Evolutionary conservation across 2,888 invertebrate species (phyloP).

Genomic region (Tetragnatha montana): DNA sequence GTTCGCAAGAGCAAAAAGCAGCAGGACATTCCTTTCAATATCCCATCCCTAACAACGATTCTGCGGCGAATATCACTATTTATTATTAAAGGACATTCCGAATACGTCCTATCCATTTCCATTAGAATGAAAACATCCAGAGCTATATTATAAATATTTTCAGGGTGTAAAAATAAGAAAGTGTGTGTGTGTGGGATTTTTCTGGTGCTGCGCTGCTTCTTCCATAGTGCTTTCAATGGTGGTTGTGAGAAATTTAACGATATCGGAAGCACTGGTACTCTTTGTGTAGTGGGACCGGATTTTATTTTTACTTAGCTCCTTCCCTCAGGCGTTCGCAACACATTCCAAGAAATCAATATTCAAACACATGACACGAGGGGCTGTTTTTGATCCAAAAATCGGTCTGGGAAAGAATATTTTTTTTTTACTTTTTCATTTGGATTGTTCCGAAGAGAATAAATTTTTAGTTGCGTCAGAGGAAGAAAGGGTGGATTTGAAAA

Average conservation of each 20-base stretch:
- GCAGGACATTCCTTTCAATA: constrained; percentile 9
- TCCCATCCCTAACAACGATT: constrained; percentile 15
- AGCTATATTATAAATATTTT: constrained; percentile 47
- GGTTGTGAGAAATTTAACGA: constrained; percentile 33
- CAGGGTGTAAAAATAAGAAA: constrained; percentile 4
- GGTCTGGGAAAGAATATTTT: background rate
- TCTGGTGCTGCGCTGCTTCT: background rate
- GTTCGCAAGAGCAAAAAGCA: background rate
- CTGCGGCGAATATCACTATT: constrained; percentile 22
- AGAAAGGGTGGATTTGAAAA: background rate
- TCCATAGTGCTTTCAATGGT: background rate
- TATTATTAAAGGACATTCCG: constrained; percentile 43
- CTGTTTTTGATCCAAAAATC: background rate
- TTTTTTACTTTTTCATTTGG: background rate
- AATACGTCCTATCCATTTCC: constrained; percentile 5
- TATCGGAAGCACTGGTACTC: constrained; percentile 26
- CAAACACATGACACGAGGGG: background rate
- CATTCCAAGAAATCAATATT: background rate
- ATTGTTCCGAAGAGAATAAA: background rate
- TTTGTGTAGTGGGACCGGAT: background rate
- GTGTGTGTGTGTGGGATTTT: background rate
- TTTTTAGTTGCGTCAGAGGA: background rate
- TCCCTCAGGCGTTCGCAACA: background rate
- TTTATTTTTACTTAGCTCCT: background rate
- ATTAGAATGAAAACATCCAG: constrained; percentile 19